Evolutionary conservation across 2,113 vertebrate species (phyloP), one percentile per base, ranked within the genome.

Genomic region (Epinephelus moara): DNA sequence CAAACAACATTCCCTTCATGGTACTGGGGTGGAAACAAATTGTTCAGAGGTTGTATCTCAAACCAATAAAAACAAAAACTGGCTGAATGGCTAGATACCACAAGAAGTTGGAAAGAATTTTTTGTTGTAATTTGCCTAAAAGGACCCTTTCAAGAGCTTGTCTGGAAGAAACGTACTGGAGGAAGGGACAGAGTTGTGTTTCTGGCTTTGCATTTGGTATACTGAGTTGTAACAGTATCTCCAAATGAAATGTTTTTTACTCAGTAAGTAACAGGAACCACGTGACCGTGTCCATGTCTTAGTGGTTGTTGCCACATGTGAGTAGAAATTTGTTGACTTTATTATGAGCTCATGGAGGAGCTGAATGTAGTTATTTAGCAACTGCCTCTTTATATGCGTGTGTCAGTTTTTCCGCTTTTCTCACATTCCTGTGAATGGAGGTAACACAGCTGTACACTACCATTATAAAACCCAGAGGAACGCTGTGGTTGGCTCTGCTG

Each of bases 351-450:
- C 80, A 78, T 62, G 19, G 70, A 69, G 52, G 73, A 74, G 75
- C 50, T 85, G 70, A 70, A 71, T 75, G 81, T 37, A 78, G 73
- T 74, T 49, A 74, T 85, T 87, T 73, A 13, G 73, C 52, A 59
- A 81, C 80, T 21, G 59, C 61, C n/a, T 67, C 40, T 84, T 70
- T 83, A 55, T 83, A 52, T 70, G 76, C 27, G 13, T 81, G 80
- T 80, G 86, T 92, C 87, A 91, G 79, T 88, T 92, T 94, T 92
- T 94, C 92, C 88, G 11, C 85, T 89, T 90, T 91, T 86, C 81
- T 87, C 83, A 83, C 92, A 92, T 91, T 94, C 92, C 92, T 78
- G 47, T 1, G 62, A 67, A 78, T 72, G 82, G 73, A 91, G 85
- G 86, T 92, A 92, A 89, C 89, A 72, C 82, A 55, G 85, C 84